A percentile compares a stretch with the other conserved stretches of the same genome.
Evolutionary conservation across 2,797 vertebrate species (phyloP).

Genomic region (Esox masquinongy): DNA sequence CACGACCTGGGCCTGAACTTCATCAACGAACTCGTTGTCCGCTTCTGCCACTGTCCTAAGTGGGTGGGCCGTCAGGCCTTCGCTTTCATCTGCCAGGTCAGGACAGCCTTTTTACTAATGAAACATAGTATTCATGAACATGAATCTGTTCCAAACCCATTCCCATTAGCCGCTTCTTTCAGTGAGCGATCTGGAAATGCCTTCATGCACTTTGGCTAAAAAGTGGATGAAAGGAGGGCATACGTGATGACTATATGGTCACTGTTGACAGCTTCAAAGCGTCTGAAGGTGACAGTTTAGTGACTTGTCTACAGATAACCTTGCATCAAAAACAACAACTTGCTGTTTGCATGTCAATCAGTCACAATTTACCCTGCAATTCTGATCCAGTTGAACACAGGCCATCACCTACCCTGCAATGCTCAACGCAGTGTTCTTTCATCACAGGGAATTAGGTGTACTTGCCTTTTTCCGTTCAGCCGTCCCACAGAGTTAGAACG

Average conservation of each 20-base stretch:
- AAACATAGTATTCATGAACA: background rate
- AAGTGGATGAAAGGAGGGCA: background rate
- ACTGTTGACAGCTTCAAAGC: too few species aligned
- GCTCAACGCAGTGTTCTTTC: too few species aligned
- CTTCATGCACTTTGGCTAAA: background rate
- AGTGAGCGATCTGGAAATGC: background rate
- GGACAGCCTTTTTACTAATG: background rate
- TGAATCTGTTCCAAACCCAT: background rate
- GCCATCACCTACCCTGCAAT: too few species aligned
- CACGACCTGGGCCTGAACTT: conserved; percentile 84
- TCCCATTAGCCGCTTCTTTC: background rate
- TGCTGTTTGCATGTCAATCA: too few species aligned
- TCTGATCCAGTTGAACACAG: too few species aligned
- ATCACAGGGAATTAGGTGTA: too few species aligned
- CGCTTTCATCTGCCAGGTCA: conserved; percentile 96
- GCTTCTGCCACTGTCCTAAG: conserved; percentile 90
- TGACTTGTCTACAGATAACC: too few species aligned
- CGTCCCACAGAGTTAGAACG: too few species aligned
- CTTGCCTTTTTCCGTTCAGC: too few species aligned
- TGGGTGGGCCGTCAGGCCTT: conserved; percentile 97
- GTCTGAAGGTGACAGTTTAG: too few species aligned
- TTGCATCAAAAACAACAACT: too few species aligned
- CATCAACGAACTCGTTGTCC: conserved; percentile 91
- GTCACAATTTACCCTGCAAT: too few species aligned
- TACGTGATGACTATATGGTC: background rate